phyloP scores from a whole-genome alignment of 2,888 invertebrate species.

The Scaptomyza cyrtandrae region DNA sequence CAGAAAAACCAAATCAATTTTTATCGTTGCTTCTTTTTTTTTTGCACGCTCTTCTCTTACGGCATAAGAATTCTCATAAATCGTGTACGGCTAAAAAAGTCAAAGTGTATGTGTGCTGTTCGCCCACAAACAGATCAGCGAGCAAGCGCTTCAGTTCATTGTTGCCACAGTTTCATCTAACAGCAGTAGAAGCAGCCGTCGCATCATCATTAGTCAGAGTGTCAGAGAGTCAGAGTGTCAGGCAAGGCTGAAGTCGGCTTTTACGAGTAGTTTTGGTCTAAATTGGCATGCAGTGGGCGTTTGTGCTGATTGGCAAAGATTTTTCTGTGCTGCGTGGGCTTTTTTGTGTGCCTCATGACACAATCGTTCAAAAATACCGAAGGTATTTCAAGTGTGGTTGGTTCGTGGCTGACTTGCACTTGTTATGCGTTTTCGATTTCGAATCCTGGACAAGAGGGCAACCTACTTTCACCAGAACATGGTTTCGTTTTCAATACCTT shows the following conservation, averaged over 20 bases:
- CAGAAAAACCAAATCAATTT: constrained; percentile 59
- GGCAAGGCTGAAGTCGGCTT: constrained; percentile 44
- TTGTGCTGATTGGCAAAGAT: constrained; percentile 47
- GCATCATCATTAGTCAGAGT: constrained; percentile 58
- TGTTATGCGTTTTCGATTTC: constrained; percentile 65
- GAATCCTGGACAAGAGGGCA: constrained; percentile 43
- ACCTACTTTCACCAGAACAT: constrained; percentile 75
- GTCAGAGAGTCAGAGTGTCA: constrained; percentile 12
- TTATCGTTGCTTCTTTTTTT: constrained; percentile 28
- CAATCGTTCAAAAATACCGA: constrained; percentile 49
- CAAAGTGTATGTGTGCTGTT: constrained; percentile 52
- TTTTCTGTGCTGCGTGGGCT: constrained; percentile 38
- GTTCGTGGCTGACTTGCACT: constrained; percentile 58
- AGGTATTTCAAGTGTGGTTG: constrained; percentile 25
- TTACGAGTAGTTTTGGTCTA: constrained; percentile 48
- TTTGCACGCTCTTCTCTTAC: constrained; percentile 54
- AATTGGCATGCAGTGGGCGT: constrained; percentile 64
- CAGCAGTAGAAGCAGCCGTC: constrained; percentile 9
- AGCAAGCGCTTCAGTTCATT: constrained; percentile 22
- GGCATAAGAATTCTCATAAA: constrained; percentile 52
- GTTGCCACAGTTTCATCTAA: constrained; percentile 35
- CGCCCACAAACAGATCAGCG: constrained; percentile 56
- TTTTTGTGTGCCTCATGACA: constrained; percentile 54
- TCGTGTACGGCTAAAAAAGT: constrained; percentile 58
- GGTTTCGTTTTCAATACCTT: constrained; percentile 75